These are phyloP conservation scores for Dicerorhinus sumatrensis DNA, from an alignment of 2,113 vertebrate genomes.

Conservation along the genomic window DNA sequence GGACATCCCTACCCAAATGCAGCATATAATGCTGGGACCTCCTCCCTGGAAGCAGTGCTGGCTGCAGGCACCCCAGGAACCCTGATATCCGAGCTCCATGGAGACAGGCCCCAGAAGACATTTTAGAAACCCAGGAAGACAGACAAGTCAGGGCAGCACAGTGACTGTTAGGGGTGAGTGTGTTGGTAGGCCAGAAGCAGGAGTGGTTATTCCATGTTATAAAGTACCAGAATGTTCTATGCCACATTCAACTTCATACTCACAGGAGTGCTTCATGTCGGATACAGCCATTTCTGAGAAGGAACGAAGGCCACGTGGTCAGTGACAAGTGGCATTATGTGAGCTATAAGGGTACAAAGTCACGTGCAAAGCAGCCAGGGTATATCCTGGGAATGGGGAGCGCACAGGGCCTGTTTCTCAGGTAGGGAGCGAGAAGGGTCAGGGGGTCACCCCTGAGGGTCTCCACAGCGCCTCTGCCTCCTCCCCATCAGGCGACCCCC, in stretches of 20 bases:
- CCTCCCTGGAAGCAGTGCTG: not conserved
- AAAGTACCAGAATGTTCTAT: not conserved
- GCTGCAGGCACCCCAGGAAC: not conserved
- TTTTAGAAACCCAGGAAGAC: not conserved
- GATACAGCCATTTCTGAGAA: constrained; percentile 40
- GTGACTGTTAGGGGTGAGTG: not conserved
- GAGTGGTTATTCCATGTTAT: constrained; percentile 35
- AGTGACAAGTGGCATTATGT: not conserved
- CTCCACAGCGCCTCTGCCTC: not conserved
- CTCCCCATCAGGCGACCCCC: not conserved
- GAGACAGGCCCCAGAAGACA: not conserved
- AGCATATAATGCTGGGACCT: fast-evolving
- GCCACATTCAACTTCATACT: constrained; percentile 51
- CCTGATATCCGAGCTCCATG: not conserved
- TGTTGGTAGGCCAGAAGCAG: not conserved
- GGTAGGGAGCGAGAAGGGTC: not conserved
- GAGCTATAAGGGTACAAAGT: not conserved
- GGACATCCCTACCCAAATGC: not conserved
- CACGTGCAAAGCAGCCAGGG: not conserved
- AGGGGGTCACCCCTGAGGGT: too few relatives aligned
- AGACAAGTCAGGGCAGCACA: fast-evolving
- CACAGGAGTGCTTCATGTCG: not conserved
- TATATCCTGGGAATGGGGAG: not conserved
- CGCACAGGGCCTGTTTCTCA: not conserved
- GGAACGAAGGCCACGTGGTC: constrained; percentile 62